phyloP scores from a whole-genome alignment of 2,888 invertebrate species.

The Entomobrya multifasciata region DNA sequence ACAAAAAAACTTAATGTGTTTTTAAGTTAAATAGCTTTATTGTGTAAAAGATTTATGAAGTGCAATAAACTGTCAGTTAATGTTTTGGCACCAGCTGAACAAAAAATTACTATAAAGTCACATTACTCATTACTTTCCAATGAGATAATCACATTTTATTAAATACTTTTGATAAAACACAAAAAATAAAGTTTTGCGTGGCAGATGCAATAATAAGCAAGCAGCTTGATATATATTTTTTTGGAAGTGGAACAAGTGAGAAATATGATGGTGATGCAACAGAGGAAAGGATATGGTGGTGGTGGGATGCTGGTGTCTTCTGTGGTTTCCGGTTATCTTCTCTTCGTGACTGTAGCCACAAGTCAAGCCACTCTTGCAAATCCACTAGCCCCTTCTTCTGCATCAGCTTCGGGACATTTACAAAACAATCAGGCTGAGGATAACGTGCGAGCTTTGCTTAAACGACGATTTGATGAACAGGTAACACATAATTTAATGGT shows the following conservation, averaged over 20 bases:
- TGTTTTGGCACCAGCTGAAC: no score
- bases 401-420: neutral
- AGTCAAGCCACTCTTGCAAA: constrained; percentile 15
- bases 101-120: no score
- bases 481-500: constrained; percentile 47
- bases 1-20: no score
- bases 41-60: no score
- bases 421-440: constrained; percentile 74
- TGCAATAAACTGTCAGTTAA: no score
- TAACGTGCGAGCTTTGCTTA: constrained; percentile 77
- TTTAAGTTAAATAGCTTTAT: no score
- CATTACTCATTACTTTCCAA: no score
- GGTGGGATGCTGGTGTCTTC: constrained; percentile 28
- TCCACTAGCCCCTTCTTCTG: no score
- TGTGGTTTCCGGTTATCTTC: constrained; percentile 56
- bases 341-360: constrained; percentile 12
- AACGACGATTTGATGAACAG: constrained; percentile 78
- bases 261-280: neutral
- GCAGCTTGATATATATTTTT: neutral
- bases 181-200: no score
- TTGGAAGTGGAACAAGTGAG: neutral
- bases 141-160: no score
- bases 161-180: no score
- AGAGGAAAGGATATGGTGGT: constrained; percentile 27
- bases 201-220: no score